Evolutionary conservation across 2,113 vertebrate species (phyloP).

Genomic region (Baryphthengus martii): DNA sequence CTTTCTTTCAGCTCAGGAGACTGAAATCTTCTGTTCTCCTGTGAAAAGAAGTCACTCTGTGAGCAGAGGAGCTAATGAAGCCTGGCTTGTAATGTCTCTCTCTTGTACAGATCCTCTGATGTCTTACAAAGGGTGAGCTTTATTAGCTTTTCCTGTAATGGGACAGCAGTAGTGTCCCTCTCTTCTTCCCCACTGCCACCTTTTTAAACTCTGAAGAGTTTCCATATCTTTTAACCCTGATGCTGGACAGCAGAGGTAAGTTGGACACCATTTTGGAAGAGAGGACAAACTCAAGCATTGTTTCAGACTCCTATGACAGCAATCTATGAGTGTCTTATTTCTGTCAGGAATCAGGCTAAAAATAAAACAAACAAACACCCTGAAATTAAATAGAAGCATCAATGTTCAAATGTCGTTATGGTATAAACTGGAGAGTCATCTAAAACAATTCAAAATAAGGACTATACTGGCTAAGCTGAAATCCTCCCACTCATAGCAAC

Average conservation of each 20-base stretch:
- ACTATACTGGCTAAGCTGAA: neutral
- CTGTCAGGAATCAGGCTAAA: slow-evolving; percentile 28
- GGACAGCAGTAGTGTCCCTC: slow-evolving; percentile 41
- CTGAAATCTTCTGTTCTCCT: slow-evolving; percentile 55
- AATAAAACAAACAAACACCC: slow-evolving; percentile 41
- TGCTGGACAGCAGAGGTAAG: slow-evolving; percentile 28
- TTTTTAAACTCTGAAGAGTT: slow-evolving; percentile 43
- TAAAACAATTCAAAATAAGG: neutral
- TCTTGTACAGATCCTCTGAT: slow-evolving; percentile 46
- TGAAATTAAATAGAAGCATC: slow-evolving; percentile 14
- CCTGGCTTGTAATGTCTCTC: slow-evolving; percentile 40
- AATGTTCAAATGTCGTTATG: neutral
- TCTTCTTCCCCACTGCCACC: slow-evolving; percentile 27
- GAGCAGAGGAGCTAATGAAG: slow-evolving; percentile 62
- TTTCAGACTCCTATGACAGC: neutral
- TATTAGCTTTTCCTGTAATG: slow-evolving; percentile 54
- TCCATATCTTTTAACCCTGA: slow-evolving; percentile 37
- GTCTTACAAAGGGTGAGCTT: slow-evolving; percentile 47
- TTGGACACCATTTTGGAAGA: slow-evolving; percentile 11
- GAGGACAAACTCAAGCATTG: slow-evolving; percentile 18
- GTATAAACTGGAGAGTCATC: neutral
- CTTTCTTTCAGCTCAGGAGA: slow-evolving; percentile 54
- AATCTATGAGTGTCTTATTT: slow-evolving; percentile 7
- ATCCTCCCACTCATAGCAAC: neutral
- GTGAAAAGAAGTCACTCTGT: slow-evolving; percentile 47